Evolutionary conservation across 2,888 invertebrate species (phyloP).

Genomic region (Drosophila prolongata): DNA sequence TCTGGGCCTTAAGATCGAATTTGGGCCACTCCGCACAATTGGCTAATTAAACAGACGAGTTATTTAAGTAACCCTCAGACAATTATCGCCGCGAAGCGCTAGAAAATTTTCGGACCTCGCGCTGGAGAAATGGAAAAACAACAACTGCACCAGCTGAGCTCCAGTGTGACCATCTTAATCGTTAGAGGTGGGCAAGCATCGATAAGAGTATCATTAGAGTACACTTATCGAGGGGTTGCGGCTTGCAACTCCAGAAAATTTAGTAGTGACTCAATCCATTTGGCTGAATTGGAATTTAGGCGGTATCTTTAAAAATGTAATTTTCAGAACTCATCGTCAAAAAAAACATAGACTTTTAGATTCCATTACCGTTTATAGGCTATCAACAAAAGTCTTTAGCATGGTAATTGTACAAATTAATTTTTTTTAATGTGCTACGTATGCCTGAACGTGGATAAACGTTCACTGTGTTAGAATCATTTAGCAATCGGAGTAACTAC

Average conservation of each 20-base stretch:
- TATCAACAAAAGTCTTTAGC: too few species aligned
- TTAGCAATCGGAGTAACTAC: too few species aligned
- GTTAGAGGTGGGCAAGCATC: neutral
- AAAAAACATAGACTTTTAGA: too few species aligned
- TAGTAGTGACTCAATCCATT: neutral
- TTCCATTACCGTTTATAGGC: too few species aligned
- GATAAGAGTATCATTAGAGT: neutral
- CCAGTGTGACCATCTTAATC: neutral
- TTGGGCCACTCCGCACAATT: conserved; percentile 12
- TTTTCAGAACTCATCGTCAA: too few species aligned
- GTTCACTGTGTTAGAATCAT: too few species aligned
- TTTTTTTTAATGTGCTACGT: too few species aligned
- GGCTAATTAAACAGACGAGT: conserved; percentile 16
- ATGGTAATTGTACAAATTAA: too few species aligned
- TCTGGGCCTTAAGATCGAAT: conserved; percentile 17
- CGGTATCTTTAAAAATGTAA: neutral
- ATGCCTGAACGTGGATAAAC: too few species aligned
- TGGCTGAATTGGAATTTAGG: neutral
- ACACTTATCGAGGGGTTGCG: neutral
- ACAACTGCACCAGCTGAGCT: conserved; percentile 9
- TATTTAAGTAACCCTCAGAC: conserved; percentile 16
- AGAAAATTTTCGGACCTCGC: conserved; percentile 14
- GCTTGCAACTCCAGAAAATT: neutral
- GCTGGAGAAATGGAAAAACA: conserved; percentile 20
- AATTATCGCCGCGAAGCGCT: conserved; percentile 14